Evolutionary conservation across 2,113 vertebrate species (phyloP).

Genomic region (Rattus norvegicus): GRCr8 NC_086021.1:161635501-161636000

Average conservation of each 20-base stretch:
- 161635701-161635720: neutral
- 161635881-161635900: neutral
- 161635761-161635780: neutral
- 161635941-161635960: neutral
- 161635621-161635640: neutral
- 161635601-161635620: neutral
- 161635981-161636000: neutral
- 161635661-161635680: neutral
- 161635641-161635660: neutral
- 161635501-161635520: neutral
- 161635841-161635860: no score
- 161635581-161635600: neutral
- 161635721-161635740: neutral
- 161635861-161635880: neutral
- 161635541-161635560: no score
- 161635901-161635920: neutral
- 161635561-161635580: no score
- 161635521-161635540: no score
- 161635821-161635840: neutral
- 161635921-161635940: neutral
- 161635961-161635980: neutral
- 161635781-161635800: neutral
- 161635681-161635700: neutral
- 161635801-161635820: neutral
- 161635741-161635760: neutral